These are phyloP conservation scores for Gnatocerus cornutus DNA, from an alignment of 2,888 invertebrate genomes.

Conservation along the genomic window DNA sequence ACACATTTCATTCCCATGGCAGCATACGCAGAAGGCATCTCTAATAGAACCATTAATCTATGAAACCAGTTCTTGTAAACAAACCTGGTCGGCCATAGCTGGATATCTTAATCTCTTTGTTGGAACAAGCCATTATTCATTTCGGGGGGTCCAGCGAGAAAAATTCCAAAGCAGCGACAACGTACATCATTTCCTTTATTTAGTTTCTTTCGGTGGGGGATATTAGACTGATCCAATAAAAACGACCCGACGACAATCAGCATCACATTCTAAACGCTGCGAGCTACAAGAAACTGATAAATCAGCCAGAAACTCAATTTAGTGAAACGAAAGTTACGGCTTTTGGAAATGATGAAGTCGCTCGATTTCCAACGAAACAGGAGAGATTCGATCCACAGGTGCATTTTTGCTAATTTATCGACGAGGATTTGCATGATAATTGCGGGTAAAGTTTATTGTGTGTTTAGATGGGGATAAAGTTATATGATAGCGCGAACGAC, in stretches of 20 bases:
- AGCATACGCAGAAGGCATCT: conserved; percentile 48
- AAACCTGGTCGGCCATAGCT: conserved; percentile 55
- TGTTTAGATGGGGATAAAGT: conserved; percentile 41
- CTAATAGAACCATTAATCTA: conserved; percentile 55
- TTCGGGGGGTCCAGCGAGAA: conserved; percentile 55
- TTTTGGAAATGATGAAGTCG: conserved; percentile 44
- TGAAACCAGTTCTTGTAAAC: conserved; percentile 52
- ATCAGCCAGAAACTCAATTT: conserved; percentile 48
- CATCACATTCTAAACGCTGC: conserved; percentile 41
- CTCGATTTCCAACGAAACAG: conserved; percentile 20
- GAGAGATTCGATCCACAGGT: conserved; percentile 45
- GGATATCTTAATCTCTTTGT: conserved; percentile 61
- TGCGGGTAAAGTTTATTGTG: conserved; percentile 42
- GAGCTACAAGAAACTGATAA: conserved; percentile 25
- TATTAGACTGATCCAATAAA: conserved; percentile 42
- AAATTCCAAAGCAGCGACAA: conserved; percentile 50
- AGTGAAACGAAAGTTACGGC: conserved; percentile 42
- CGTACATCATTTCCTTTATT: conserved; percentile 50
- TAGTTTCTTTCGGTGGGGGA: conserved; percentile 44
- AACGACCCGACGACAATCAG: not conserved
- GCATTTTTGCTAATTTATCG: conserved; percentile 44
- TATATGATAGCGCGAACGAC: conserved; percentile 18
- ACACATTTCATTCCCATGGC: conserved; percentile 58
- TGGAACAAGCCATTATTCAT: conserved; percentile 57
- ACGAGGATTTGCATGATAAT: conserved; percentile 40